Percentiles rank a stretch among this genome's conserved stretches.
phyloP scores from a whole-genome alignment of 2,888 invertebrate species.

The Spicauda simplicius region DNA sequence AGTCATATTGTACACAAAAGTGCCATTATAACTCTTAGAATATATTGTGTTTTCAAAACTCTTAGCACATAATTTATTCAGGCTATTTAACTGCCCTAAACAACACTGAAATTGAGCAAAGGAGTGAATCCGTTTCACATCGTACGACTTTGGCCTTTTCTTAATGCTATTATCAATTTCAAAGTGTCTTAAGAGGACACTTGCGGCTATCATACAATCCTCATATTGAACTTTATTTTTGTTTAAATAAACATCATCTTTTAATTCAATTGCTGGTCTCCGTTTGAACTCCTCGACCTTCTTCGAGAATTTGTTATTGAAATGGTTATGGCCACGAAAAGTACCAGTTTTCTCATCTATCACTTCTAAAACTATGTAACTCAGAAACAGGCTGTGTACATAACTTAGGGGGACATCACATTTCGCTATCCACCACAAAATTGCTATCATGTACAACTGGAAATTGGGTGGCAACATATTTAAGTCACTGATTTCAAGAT shows the following conservation, averaged over 20 bases:
- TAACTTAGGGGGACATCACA: slow-evolving; percentile 71
- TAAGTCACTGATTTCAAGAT: slow-evolving; percentile 62
- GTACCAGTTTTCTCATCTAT: slow-evolving; percentile 85
- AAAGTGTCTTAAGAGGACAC: slow-evolving; percentile 85
- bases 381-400: slow-evolving; percentile 84
- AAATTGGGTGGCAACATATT: slow-evolving; percentile 82
- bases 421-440: slow-evolving; percentile 86
- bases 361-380: slow-evolving; percentile 83
- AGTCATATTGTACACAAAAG: slow-evolving; percentile 90
- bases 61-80: slow-evolving; percentile 87
- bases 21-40: slow-evolving; percentile 89
- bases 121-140: slow-evolving; percentile 83
- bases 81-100: slow-evolving; percentile 81
- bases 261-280: slow-evolving; percentile 38
- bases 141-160: slow-evolving; percentile 82
- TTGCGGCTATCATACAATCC: slow-evolving; percentile 85
- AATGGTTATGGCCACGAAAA: slow-evolving; percentile 74
- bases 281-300: slow-evolving; percentile 65
- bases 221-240: slow-evolving; percentile 80
- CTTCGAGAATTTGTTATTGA: slow-evolving; percentile 73
- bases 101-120: slow-evolving; percentile 89
- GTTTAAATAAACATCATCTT: slow-evolving; percentile 65
- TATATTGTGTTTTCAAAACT: slow-evolving; percentile 85
- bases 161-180: slow-evolving; percentile 82
- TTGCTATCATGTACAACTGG: slow-evolving; percentile 83